Conservation (phyloP, 2,113 vertebrate genomes). For the Montifringilla adamsi region DNA sequence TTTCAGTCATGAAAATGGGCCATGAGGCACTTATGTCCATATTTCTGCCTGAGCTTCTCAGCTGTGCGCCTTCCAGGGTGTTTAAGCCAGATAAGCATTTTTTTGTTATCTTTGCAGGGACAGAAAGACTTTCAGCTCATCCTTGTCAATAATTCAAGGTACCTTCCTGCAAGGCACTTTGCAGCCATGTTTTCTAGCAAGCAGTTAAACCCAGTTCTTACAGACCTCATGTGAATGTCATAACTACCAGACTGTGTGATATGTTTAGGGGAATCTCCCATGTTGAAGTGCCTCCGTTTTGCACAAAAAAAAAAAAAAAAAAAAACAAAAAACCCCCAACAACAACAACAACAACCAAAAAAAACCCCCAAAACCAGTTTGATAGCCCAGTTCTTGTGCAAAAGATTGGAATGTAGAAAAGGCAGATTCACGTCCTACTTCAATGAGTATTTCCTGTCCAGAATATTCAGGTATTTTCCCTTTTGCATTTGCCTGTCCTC, state of each 20-base stretch:
- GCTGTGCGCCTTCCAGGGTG: neutral
- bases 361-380: too few species aligned
- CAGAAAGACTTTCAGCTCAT: neutral
- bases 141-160: neutral
- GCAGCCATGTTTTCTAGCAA: neutral
- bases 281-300: neutral
- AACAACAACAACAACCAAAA: too few species aligned
- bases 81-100: neutral
- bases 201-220: neutral
- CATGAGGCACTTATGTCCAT: rapidly evolving
- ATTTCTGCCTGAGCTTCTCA: neutral
- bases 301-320: neutral
- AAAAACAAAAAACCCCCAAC: too few species aligned
- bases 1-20: neutral
- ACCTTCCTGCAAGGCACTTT: neutral
- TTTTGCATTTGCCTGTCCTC: neutral
- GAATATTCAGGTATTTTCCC: neutral
- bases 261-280: neutral
- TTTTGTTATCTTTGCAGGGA: neutral
- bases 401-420: neutral
- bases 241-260: neutral
- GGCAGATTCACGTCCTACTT: neutral
- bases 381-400: neutral
- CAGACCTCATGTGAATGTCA: neutral
- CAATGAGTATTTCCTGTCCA: neutral